Evolutionary conservation across 2,113 vertebrate genomes (phyloP).

Genomic region (Zosterops borbonicus): DNA sequence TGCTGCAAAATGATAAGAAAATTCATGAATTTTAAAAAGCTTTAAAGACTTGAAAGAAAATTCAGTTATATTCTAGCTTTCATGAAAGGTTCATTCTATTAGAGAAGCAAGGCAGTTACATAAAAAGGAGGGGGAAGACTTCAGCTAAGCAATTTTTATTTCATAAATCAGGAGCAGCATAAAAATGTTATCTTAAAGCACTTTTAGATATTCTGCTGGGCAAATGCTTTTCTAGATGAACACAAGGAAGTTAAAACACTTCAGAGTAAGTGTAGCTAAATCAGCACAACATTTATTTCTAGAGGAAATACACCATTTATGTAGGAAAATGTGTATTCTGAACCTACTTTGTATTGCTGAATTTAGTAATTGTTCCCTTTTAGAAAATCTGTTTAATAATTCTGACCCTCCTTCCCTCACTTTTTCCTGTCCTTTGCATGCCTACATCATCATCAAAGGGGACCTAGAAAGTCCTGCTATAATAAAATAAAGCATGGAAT

Average conservation of each 20-base stretch:
- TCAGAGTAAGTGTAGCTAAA: conserved; percentile 33
- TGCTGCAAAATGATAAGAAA: conserved; percentile 87
- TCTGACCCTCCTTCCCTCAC: not conserved
- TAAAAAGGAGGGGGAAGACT: conserved; percentile 4
- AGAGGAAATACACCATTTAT: not conserved
- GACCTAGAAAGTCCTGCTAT: not conserved
- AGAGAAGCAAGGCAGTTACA: conserved; percentile 56
- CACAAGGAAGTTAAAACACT: not conserved
- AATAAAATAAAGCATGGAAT: not conserved
- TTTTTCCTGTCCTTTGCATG: not conserved
- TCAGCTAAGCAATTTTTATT: conserved; percentile 60
- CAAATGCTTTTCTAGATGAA: conserved; percentile 53
- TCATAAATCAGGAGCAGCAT: conserved; percentile 52
- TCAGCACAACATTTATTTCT: conserved; percentile 6
- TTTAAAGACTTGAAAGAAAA: conserved; percentile 78
- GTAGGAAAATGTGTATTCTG: conserved; percentile 13
- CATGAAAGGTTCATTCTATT: conserved; percentile 70
- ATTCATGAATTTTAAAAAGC: conserved; percentile 92
- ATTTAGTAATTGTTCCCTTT: conserved; percentile 21
- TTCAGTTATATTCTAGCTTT: conserved; percentile 74
- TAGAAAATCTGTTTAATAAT: conserved; percentile 35
- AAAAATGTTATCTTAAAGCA: conserved; percentile 53
- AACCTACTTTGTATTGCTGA: conserved; percentile 1
- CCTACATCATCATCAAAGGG: not conserved
- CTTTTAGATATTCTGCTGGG: conserved; percentile 39